These are phyloP conservation scores for Scaptomyza hsui DNA, from an alignment of 1,140 invertebrate genomes.

Conservation along the genomic window DNA sequence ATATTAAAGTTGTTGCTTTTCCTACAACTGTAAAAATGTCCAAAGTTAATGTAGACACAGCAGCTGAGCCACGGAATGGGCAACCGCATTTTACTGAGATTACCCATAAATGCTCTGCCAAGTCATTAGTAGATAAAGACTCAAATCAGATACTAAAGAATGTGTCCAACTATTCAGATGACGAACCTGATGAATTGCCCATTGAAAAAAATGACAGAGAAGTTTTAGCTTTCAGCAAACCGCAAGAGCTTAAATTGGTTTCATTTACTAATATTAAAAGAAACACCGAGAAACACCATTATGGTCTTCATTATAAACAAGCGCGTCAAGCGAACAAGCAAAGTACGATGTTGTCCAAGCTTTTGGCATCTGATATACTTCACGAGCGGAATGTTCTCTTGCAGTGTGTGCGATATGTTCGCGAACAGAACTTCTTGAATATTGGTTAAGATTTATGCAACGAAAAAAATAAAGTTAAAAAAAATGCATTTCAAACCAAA, in stretches of 20 bases:
- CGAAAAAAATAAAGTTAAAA: too few species aligned
- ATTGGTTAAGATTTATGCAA: conserved; percentile 21
- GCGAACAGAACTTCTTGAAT: conserved; percentile 89
- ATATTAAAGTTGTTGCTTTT: neutral
- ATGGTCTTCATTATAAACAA: conserved; percentile 67
- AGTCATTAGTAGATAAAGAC: neutral
- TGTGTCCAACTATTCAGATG: neutral
- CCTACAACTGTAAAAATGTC: neutral
- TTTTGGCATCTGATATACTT: conserved; percentile 86
- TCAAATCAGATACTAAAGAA: neutral
- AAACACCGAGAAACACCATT: conserved; percentile 55
- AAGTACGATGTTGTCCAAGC: conserved; percentile 86
- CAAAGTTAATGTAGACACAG: neutral
- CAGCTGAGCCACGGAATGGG: too few species aligned
- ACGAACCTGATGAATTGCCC: conserved; percentile 64
- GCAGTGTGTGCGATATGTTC: conserved; percentile 90
- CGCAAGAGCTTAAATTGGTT: neutral
- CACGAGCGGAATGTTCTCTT: conserved; percentile 90
- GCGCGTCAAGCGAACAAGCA: conserved; percentile 81
- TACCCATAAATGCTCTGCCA: neutral
- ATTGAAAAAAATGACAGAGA: conserved; percentile 47
- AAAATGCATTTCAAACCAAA: too few species aligned
- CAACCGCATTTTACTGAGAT: neutral
- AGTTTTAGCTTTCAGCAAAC: neutral
- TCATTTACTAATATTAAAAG: neutral